phyloP scores from a whole-genome alignment of 2,113 vertebrate species.

The Gallinago undulata region DNA sequence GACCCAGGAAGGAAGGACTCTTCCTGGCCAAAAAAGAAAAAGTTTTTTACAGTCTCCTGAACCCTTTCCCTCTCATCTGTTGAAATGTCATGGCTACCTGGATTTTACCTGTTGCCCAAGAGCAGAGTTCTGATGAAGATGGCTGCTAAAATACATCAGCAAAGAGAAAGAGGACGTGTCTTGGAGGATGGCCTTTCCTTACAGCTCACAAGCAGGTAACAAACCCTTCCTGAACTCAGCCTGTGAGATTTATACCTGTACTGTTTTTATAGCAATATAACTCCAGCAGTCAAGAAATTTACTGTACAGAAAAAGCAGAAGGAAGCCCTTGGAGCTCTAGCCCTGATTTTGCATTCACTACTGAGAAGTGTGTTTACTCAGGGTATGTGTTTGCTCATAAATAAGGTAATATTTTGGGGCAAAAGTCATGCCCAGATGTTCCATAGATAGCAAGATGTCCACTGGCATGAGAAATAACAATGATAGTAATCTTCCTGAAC shows the following conservation, averaged over 20 bases:
- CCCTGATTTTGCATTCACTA: background rate
- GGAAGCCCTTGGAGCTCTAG: background rate
- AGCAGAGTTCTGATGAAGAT: background rate
- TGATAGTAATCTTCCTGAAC: background rate
- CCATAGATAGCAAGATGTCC: background rate
- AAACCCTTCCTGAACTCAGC: background rate
- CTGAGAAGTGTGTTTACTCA: background rate
- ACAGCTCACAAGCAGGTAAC: background rate
- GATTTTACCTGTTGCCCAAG: background rate
- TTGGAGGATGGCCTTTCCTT: background rate
- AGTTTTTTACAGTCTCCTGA: background rate
- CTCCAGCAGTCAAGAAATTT: background rate
- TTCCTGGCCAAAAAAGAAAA: background rate
- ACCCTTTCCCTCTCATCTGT: background rate
- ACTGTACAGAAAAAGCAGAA: background rate
- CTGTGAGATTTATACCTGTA: background rate
- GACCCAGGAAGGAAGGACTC: background rate
- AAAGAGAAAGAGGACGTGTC: accelerated
- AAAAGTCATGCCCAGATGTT: background rate
- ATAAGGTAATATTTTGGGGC: background rate
- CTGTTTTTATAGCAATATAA: background rate
- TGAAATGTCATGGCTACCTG: accelerated
- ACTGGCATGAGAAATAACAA: background rate
- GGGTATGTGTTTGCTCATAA: background rate
- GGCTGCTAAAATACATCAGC: background rate